These are phyloP conservation scores for Diglossa brunneiventris DNA, from an alignment of 2,113 vertebrate genomes.

Conservation along the genomic window DNA sequence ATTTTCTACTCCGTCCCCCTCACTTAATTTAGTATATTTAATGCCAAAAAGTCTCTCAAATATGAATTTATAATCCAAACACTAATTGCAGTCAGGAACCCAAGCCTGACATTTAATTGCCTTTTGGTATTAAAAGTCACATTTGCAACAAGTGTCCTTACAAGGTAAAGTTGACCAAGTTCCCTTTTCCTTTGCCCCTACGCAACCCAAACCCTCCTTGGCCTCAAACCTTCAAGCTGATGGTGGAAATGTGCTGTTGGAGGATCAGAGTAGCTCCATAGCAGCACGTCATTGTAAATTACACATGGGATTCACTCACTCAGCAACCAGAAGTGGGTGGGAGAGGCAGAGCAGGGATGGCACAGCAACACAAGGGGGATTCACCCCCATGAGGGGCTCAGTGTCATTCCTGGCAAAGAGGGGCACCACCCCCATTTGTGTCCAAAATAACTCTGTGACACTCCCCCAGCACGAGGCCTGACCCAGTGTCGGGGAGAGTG, in stretches of 20 bases:
- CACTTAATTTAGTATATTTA: slow-evolving; percentile 69
- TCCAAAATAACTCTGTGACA: background rate
- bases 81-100: slow-evolving; percentile 64
- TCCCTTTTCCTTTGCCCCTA: background rate
- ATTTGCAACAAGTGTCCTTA: slow-evolving; percentile 66
- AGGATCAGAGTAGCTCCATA: background rate
- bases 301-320: background rate
- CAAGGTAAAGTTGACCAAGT: background rate
- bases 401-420: background rate
- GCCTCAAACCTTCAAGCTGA: background rate
- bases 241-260: background rate
- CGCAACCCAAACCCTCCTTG: background rate
- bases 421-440: background rate
- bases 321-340: slow-evolving; percentile 2
- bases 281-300: background rate
- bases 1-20: slow-evolving; percentile 36
- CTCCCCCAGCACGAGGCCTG: fast-evolving
- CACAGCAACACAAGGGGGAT: background rate
- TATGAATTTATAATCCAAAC: slow-evolving; percentile 57
- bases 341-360: background rate
- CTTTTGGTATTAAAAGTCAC: slow-evolving; percentile 66
- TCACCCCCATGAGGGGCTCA: background rate
- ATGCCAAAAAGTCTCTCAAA: slow-evolving; percentile 61
- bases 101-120: slow-evolving; percentile 68
- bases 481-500: fast-evolving